phyloP scores from a whole-genome alignment of 2,113 vertebrate genomes.

The Coptodon rendalli region DNA sequence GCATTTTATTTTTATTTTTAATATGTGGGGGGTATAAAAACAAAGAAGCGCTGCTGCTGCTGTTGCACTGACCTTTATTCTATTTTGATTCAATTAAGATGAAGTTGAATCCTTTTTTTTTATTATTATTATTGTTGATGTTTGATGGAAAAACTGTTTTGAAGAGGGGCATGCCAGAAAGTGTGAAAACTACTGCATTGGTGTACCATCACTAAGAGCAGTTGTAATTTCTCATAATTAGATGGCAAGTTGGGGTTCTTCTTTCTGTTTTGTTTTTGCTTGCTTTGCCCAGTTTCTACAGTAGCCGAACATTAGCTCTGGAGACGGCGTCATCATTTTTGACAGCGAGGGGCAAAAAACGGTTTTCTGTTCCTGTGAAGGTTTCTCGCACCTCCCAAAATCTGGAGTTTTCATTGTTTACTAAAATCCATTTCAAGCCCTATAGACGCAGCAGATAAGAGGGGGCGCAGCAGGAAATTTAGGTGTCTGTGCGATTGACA shows the following conservation, averaged over 20 bases:
- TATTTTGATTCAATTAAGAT: background rate
- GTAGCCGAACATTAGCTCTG: background rate
- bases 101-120: background rate
- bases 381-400: background rate
- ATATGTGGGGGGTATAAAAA: background rate
- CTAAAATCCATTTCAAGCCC: conserved; percentile 1
- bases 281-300: background rate
- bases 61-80: background rate
- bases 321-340: background rate
- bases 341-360: background rate
- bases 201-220: background rate
- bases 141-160: background rate
- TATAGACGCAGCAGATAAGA: background rate
- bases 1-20: background rate
- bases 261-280: background rate
- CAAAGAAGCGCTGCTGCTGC: background rate
- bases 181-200: background rate
- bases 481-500: background rate
- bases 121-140: background rate
- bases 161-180: rapidly evolving
- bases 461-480: background rate
- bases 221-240: background rate
- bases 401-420: background rate
- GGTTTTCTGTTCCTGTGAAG: background rate
- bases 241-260: background rate